A percentile compares a stretch with the other conserved stretches of the same genome.
phyloP scores from a whole-genome alignment of 2,888 invertebrate species.

The Xestoiulus laeticollis region DNA sequence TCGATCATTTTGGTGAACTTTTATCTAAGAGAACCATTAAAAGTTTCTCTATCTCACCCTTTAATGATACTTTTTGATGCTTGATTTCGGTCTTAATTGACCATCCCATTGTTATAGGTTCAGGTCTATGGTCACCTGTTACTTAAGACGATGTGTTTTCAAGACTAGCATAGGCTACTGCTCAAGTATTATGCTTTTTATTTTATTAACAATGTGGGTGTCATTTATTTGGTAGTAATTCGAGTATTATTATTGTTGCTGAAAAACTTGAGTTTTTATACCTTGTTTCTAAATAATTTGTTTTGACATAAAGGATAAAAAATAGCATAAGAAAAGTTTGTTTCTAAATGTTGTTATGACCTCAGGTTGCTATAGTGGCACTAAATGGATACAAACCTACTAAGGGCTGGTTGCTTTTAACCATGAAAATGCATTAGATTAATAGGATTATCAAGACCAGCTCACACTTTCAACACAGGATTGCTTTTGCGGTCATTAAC shows the following conservation, averaged over 20 bases:
- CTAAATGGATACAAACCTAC: background rate
- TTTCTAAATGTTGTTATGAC: background rate
- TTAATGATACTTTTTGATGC: background rate
- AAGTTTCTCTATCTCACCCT: background rate
- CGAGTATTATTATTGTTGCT: too few relatives aligned
- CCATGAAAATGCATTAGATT: conserved; percentile 41
- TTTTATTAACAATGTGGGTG: too few relatives aligned
- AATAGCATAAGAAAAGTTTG: too few relatives aligned
- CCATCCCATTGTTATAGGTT: too few relatives aligned
- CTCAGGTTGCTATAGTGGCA: background rate
- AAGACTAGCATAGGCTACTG: too few relatives aligned
- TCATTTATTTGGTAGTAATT: too few relatives aligned
- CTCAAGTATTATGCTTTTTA: too few relatives aligned
- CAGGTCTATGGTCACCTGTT: too few relatives aligned
- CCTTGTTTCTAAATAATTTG: too few relatives aligned
- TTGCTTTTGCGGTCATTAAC: conserved; percentile 43
- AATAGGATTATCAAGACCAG: conserved; percentile 10
- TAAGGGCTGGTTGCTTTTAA: conserved; percentile 21
- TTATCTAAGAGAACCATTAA: background rate
- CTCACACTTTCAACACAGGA: conserved; percentile 39
- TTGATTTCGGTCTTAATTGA: background rate
- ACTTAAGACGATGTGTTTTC: background rate
- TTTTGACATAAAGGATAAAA: too few relatives aligned
- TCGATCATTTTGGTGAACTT: background rate
- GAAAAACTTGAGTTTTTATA: too few relatives aligned